These are phyloP conservation scores for Drosophila limbata DNA, from an alignment of 2,888 invertebrate species.

Conservation along the genomic window DNA sequence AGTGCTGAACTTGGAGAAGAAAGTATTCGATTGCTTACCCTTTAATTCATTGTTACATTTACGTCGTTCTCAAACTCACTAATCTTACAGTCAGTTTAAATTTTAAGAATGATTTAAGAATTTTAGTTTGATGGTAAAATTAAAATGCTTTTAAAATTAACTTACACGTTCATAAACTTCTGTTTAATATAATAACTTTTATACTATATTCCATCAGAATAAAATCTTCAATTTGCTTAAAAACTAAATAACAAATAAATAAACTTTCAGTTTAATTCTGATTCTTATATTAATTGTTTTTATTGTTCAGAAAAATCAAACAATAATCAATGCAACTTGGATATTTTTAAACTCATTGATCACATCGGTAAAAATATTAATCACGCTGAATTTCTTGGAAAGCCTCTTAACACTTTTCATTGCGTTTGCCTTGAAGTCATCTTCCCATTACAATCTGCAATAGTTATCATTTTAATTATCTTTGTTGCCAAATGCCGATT, in stretches of 20 bases:
- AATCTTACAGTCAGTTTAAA: background rate
- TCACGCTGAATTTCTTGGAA: too few species aligned
- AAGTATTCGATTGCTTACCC: background rate
- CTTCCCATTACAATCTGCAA: background rate
- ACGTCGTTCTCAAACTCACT: background rate
- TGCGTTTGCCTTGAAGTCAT: background rate
- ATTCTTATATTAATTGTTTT: too few species aligned
- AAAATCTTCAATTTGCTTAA: background rate
- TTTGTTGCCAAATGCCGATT: background rate
- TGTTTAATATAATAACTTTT: too few species aligned
- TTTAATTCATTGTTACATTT: background rate
- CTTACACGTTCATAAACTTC: too few species aligned
- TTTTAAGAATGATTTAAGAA: background rate
- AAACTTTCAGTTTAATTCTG: background rate
- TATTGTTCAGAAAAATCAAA: too few species aligned
- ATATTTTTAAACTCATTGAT: too few species aligned
- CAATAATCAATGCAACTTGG: too few species aligned
- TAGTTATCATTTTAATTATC: background rate
- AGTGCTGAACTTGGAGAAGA: background rate
- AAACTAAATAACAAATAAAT: background rate
- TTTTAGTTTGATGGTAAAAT: background rate
- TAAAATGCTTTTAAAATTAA: background rate
- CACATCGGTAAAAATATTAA: too few species aligned
- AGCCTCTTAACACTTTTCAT: background rate
- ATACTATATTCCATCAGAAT: background rate